Percentiles rank a stretch among this genome's conserved stretches.
These are phyloP conservation scores for Argyrosomus japonicus DNA, from an alignment of 2,113 vertebrate species.

Conservation along the genomic window DNA sequence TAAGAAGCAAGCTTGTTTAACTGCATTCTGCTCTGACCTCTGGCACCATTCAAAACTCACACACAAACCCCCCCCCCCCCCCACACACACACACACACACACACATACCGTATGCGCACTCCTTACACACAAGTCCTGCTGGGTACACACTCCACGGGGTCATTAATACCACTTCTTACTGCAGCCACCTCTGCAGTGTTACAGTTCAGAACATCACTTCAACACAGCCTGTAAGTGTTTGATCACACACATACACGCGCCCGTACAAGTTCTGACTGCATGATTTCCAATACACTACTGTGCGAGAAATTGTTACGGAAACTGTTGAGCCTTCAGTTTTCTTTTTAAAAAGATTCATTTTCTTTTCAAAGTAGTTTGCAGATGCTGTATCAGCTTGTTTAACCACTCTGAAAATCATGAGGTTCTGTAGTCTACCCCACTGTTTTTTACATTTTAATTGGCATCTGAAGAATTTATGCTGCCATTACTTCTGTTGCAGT, in stretches of 20 bases:
- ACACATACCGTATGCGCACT: neutral
- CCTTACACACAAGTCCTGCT: conserved; percentile 5
- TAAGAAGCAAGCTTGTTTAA: conserved; percentile 26
- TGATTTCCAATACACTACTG: neutral
- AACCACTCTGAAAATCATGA: neutral
- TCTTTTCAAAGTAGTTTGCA: neutral
- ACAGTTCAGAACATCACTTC: conserved; percentile 18
- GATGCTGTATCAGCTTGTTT: neutral
- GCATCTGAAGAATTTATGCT: neutral
- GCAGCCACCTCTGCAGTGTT: conserved; percentile 20
- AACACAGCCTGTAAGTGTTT: neutral
- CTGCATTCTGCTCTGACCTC: conserved; percentile 31
- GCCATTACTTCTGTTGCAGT: neutral
- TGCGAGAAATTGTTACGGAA: neutral
- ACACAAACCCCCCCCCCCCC: neutral
- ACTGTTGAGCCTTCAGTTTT: neutral
- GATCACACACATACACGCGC: neutral
- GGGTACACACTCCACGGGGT: conserved; percentile 32
- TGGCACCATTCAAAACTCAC: conserved; percentile 23
- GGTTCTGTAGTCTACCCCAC: neutral
- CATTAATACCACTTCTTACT: conserved; percentile 36
- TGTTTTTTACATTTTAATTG: conserved; percentile 3
- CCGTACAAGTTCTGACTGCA: neutral
- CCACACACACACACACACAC: neutral
- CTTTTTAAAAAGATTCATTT: neutral